Percentiles rank a stretch among this genome's conserved stretches.
These are phyloP conservation scores for Corbicula japonica DNA, from an alignment of 2,888 invertebrate species.

Conservation along the genomic window DNA sequence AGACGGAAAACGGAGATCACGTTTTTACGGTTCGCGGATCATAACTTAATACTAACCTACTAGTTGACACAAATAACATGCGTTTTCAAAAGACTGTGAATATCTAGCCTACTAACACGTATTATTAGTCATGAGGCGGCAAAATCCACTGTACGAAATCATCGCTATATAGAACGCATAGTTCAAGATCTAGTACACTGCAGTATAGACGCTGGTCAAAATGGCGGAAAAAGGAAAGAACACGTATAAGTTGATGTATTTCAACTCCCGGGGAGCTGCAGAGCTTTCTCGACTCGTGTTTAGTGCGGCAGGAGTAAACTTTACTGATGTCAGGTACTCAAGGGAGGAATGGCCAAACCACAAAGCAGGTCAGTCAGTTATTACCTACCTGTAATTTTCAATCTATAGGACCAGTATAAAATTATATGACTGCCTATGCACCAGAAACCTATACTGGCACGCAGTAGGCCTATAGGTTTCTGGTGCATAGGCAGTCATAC, in stretches of 20 bases:
- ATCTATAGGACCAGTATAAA: not conserved
- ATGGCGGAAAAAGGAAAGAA: too few species aligned
- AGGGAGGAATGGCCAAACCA: conserved; percentile 28
- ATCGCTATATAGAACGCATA: too few species aligned
- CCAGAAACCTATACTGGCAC: not conserved
- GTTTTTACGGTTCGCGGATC: too few species aligned
- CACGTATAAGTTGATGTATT: conserved; percentile 41
- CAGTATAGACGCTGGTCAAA: too few species aligned
- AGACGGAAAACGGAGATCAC: too few species aligned
- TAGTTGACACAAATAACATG: too few species aligned
- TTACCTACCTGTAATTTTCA: not conserved
- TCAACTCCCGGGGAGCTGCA: conserved; percentile 30
- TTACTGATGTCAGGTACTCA: conserved; percentile 25
- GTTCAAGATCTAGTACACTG: too few species aligned
- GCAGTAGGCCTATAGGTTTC: not conserved
- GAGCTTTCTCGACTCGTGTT: conserved; percentile 31
- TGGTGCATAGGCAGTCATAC: not conserved
- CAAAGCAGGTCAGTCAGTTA: conserved; percentile 24
- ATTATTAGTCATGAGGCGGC: too few species aligned
- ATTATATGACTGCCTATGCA: not conserved
- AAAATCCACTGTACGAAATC: too few species aligned
- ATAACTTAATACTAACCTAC: too few species aligned
- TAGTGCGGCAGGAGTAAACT: conserved; percentile 16
- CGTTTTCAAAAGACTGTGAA: too few species aligned
- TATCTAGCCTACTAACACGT: too few species aligned